Conservation (phyloP, 2,888 invertebrate species). For the Zygaena filipendulae region DNA sequence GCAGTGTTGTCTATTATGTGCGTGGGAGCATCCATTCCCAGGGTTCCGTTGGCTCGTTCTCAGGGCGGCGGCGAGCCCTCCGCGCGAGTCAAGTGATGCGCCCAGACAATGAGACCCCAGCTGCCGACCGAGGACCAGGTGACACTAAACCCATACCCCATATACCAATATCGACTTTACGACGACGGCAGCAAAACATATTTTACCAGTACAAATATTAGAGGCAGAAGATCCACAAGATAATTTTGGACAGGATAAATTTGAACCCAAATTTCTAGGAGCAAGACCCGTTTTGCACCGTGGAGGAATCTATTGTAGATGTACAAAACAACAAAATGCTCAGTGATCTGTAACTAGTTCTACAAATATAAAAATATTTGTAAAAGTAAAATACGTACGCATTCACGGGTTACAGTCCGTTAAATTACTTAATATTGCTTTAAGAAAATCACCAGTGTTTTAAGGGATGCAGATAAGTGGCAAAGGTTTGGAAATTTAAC, state of each 20-base stretch:
- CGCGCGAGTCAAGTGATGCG: constrained; percentile 62
- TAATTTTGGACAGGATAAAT: constrained; percentile 24
- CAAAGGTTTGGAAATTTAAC: too few species aligned
- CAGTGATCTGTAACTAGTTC: constrained; percentile 58
- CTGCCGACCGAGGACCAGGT: constrained; percentile 47
- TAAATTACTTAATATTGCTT: too few species aligned
- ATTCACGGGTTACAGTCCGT: too few species aligned
- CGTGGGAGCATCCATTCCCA: constrained; percentile 42
- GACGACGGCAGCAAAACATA: background rate
- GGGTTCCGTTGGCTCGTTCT: constrained; percentile 51
- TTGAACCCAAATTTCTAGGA: constrained; percentile 26
- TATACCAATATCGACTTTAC: constrained; percentile 24
- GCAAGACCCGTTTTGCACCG: constrained; percentile 28
- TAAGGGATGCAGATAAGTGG: too few species aligned
- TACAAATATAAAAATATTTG: constrained; percentile 45
- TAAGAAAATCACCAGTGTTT: too few species aligned
- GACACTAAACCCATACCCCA: constrained; percentile 24
- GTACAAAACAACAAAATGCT: constrained; percentile 54
- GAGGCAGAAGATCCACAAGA: constrained; percentile 27
- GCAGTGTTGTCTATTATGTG: constrained; percentile 27
- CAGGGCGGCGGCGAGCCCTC: constrained; percentile 60
- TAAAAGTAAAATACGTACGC: too few species aligned
- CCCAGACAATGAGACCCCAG: constrained; percentile 43
- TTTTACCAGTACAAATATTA: constrained; percentile 14
- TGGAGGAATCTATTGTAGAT: too few species aligned